Evolutionary conservation across 1,140 invertebrate species (phyloP).

Genomic region (Danaus plexippus): DNA sequence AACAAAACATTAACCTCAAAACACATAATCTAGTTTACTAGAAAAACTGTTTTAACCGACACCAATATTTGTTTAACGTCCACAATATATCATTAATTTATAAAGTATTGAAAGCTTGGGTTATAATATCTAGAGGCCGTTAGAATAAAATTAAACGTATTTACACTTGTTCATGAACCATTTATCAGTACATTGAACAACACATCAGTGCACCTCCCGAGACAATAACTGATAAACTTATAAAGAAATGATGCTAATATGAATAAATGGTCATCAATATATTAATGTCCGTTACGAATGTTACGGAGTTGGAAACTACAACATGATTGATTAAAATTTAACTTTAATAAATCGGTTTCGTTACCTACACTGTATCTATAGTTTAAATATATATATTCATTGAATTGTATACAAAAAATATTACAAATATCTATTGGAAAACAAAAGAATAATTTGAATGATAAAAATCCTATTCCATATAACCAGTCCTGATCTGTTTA

Average conservation of each 20-base stretch:
- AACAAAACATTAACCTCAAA: no score
- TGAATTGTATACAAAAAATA: no score
- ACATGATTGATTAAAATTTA: no score
- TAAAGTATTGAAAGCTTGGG: conserved; percentile 22
- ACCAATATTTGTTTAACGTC: no score
- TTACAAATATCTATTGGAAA: no score
- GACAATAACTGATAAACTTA: conserved; percentile 64
- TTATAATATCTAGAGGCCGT: conserved; percentile 19
- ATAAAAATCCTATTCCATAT: conserved; percentile 30
- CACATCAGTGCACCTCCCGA: conserved; percentile 45
- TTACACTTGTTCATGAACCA: conserved; percentile 60
- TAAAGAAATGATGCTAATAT: conserved; percentile 68
- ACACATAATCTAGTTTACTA: no score
- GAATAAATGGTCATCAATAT: conserved; percentile 66
- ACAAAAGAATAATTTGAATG: not conserved
- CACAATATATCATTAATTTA: no score
- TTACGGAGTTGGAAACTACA: conserved; percentile 30
- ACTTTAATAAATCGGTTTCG: no score
- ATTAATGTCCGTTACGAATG: conserved; percentile 42
- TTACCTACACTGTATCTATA: no score
- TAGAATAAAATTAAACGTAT: conserved; percentile 39
- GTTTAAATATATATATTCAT: no score
- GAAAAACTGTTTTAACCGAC: no score
- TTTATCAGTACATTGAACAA: conserved; percentile 47
- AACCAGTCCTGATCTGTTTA: conserved; percentile 34